Conservation (phyloP, 2,888 invertebrate species). For the Exocentrus adspersus region DNA sequence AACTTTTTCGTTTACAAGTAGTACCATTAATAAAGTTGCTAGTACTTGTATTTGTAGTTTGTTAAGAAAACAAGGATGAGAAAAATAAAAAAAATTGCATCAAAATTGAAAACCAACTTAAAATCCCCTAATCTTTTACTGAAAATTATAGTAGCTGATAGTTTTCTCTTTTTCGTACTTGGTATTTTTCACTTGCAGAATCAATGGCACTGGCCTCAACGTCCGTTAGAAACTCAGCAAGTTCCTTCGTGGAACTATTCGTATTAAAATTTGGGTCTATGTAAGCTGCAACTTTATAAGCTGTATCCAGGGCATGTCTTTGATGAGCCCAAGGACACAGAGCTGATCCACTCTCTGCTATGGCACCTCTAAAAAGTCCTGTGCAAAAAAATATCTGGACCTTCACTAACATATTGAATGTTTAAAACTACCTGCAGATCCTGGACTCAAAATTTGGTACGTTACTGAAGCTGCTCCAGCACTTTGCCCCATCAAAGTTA, state of each 20-base stretch:
- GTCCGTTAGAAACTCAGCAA: conserved; percentile 37
- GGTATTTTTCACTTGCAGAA: conserved; percentile 27
- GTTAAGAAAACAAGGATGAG: too few relatives aligned
- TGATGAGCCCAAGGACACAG: conserved; percentile 47
- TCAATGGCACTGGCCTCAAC: conserved; percentile 30
- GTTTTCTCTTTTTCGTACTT: conserved; percentile 16
- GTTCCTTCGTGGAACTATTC: conserved; percentile 30
- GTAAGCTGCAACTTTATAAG: conserved; percentile 43
- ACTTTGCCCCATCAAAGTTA: conserved; percentile 54
- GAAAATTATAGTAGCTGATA: not conserved
- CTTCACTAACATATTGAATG: too few relatives aligned
- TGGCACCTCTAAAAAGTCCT: conserved; percentile 46
- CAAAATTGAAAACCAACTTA: too few relatives aligned
- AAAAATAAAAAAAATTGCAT: too few relatives aligned
- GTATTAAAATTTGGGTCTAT: conserved; percentile 37
- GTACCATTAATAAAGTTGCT: too few relatives aligned
- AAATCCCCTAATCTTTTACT: too few relatives aligned
- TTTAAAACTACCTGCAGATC: conserved; percentile 42
- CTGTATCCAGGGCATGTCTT: conserved; percentile 44
- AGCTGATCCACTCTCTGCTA: conserved; percentile 47
- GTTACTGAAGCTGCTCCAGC: conserved; percentile 54
- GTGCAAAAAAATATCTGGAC: too few relatives aligned
- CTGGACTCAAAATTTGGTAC: conserved; percentile 44
- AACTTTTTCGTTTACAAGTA: too few relatives aligned
- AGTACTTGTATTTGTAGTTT: too few relatives aligned